Conservation (phyloP, 2,888 invertebrate genomes). For the Capitulum mitella region DNA sequence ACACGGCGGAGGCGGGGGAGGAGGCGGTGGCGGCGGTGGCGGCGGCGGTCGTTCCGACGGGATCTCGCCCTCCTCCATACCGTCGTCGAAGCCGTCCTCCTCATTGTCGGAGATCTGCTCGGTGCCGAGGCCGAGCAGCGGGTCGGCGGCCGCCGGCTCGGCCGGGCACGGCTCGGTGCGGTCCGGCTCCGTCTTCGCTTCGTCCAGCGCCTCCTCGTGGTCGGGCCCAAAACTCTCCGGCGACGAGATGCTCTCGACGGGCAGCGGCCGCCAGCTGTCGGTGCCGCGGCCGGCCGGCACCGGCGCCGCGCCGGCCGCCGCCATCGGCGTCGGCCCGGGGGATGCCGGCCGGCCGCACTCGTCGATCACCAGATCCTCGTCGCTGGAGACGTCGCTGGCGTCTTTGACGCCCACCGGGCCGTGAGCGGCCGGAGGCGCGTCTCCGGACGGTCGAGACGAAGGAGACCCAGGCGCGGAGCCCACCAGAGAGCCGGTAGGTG, state of each 20-base stretch:
- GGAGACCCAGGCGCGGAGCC: no score
- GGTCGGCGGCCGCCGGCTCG: neutral
- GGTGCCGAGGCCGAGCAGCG: neutral
- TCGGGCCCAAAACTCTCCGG: conserved; percentile 11
- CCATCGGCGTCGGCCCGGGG: conserved; percentile 26
- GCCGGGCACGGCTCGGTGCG: neutral
- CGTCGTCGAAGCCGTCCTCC: conserved; percentile 12
- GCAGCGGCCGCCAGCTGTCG: neutral
- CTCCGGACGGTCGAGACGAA: no score
- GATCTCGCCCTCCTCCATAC: conserved; percentile 32
- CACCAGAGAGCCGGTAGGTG: no score
- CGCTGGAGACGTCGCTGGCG: conserved; percentile 27
- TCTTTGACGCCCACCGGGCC: conserved; percentile 30
- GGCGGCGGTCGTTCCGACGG: conserved; percentile 31
- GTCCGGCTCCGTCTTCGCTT: neutral
- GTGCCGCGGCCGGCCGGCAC: conserved; percentile 15
- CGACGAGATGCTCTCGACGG: conserved; percentile 8
- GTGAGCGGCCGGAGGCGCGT: conserved; percentile 28
- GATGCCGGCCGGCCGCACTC: conserved; percentile 25
- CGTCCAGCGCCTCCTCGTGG: neutral
- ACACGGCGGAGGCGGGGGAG: conserved; percentile 26
- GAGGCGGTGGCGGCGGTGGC: conserved; percentile 27
- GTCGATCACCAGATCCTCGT: conserved; percentile 27
- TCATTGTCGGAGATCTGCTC: conserved; percentile 14
- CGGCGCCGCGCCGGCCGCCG: conserved; percentile 26